These are phyloP conservation scores for Cryptus armator DNA, from an alignment of 2,888 invertebrate genomes.

Conservation along the genomic window DNA sequence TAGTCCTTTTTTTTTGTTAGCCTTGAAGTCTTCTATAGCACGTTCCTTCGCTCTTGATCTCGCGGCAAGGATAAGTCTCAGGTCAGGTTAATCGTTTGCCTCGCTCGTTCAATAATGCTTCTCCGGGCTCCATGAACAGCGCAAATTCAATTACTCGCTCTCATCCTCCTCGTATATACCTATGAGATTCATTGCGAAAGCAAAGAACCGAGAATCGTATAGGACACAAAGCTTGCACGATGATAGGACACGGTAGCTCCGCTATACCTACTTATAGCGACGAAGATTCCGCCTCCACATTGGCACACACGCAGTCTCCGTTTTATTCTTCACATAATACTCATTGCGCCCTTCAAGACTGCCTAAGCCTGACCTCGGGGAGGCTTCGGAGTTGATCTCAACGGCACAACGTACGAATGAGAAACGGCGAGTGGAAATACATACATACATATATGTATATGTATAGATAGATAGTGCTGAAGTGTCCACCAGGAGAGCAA, in stretches of 20 bases:
- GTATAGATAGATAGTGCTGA: background rate
- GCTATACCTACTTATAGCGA: conserved; percentile 18
- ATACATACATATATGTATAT: conserved; percentile 23
- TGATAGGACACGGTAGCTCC: background rate
- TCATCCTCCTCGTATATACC: background rate
- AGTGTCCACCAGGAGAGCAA: background rate
- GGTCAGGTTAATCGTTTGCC: conserved; percentile 71
- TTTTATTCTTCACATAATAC: conserved; percentile 27
- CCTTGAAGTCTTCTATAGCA: conserved; percentile 67
- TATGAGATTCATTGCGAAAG: conserved; percentile 14
- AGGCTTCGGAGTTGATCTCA: conserved; percentile 61
- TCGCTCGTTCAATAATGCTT: conserved; percentile 2
- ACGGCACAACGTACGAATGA: conserved; percentile 19
- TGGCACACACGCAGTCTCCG: background rate
- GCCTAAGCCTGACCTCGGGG: conserved; percentile 74
- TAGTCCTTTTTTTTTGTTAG: conserved; percentile 72
- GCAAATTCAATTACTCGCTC: conserved; percentile 34
- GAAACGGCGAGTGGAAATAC: conserved; percentile 49
- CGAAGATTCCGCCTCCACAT: conserved; percentile 43
- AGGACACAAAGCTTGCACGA: conserved; percentile 1
- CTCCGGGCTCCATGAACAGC: background rate
- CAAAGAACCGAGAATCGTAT: conserved; percentile 8
- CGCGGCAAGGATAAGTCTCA: conserved; percentile 70
- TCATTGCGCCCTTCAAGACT: conserved; percentile 70
- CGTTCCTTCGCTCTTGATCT: conserved; percentile 48